These are phyloP conservation scores for Istiophorus platypterus DNA, from an alignment of 2,113 vertebrate genomes.

Conservation along the genomic window DNA sequence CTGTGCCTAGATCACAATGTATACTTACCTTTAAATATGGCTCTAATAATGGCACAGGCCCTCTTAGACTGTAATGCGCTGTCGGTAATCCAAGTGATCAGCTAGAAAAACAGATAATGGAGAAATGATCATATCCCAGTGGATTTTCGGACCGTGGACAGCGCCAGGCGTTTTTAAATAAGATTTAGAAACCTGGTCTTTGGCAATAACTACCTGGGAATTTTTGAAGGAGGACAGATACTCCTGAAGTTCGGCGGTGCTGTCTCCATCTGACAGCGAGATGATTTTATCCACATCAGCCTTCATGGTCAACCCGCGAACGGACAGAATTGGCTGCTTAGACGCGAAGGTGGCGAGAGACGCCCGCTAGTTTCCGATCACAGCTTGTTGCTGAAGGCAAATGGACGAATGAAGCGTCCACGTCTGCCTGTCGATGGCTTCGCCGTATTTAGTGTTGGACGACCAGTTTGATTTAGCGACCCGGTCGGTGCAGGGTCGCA, in stretches of 20 bases:
- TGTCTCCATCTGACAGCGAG: constrained; percentile 73
- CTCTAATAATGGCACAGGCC: constrained; percentile 86
- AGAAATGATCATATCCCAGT: not conserved
- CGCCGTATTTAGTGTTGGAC: not conserved
- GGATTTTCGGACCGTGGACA: too few species aligned
- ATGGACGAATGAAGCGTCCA: not conserved
- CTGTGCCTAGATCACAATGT: not conserved
- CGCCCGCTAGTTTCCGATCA: not conserved
- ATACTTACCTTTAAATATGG: constrained; percentile 90
- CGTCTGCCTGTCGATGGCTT: too few species aligned
- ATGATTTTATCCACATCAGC: constrained; percentile 76
- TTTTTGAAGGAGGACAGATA: constrained; percentile 74
- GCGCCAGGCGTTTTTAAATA: not conserved
- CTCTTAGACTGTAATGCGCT: constrained; percentile 89
- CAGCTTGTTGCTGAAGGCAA: not conserved
- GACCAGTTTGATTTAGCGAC: not conserved
- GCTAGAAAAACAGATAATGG: constrained; percentile 71
- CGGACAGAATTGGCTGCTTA: not conserved
- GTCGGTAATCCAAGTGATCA: constrained; percentile 84
- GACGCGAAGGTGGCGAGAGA: not conserved
- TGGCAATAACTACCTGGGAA: constrained; percentile 71
- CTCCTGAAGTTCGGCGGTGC: constrained; percentile 72
- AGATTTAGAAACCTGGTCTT: not conserved
- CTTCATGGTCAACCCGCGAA: constrained; percentile 60
- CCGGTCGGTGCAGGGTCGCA: not conserved